These are phyloP conservation scores for Aleiodes alternator DNA, from an alignment of 2,888 invertebrate genomes.

Conservation along the genomic window DNA sequence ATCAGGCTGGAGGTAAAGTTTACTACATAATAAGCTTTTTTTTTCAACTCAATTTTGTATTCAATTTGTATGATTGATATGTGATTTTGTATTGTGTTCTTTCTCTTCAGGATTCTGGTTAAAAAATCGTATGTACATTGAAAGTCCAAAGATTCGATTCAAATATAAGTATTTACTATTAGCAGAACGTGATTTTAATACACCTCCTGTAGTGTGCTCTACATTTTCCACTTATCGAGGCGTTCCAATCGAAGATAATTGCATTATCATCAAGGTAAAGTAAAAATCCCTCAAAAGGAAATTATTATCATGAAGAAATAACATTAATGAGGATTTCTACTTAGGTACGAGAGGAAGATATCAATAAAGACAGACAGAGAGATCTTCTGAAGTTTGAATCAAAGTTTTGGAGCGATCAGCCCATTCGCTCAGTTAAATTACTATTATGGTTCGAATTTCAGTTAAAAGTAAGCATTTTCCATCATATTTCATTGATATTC, in stretches of 20 bases:
- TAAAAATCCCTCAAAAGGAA: neutral
- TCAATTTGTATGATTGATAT: too few species aligned
- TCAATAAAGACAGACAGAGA: constrained; percentile 66
- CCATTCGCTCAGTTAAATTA: constrained; percentile 65
- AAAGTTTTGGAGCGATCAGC: constrained; percentile 64
- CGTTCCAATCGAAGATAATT: constrained; percentile 68
- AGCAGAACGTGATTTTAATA: constrained; percentile 62
- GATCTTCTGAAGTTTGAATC: constrained; percentile 69
- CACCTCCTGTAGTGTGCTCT: constrained; percentile 67
- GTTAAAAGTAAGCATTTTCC: constrained; percentile 61
- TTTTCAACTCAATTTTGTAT: neutral
- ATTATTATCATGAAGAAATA: constrained; percentile 21
- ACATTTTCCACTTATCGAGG: constrained; percentile 67
- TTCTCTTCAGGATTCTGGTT: constrained; percentile 17
- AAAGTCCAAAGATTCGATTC: too few species aligned
- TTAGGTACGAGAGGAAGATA: constrained; percentile 68
- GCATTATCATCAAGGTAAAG: constrained; percentile 67
- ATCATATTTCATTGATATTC: neutral
- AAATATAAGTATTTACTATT: too few species aligned
- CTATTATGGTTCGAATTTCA: constrained; percentile 69
- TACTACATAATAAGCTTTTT: constrained; percentile 60
- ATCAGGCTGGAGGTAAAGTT: constrained; percentile 65
- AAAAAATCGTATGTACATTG: constrained; percentile 20
- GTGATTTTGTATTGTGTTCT: neutral
- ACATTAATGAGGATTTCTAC: constrained; percentile 20